Evolutionary conservation across 30 jellyfish, hydroid and myxozoan genomes (phyloP).

Genomic region (Pelagia noctiluca): DNA sequence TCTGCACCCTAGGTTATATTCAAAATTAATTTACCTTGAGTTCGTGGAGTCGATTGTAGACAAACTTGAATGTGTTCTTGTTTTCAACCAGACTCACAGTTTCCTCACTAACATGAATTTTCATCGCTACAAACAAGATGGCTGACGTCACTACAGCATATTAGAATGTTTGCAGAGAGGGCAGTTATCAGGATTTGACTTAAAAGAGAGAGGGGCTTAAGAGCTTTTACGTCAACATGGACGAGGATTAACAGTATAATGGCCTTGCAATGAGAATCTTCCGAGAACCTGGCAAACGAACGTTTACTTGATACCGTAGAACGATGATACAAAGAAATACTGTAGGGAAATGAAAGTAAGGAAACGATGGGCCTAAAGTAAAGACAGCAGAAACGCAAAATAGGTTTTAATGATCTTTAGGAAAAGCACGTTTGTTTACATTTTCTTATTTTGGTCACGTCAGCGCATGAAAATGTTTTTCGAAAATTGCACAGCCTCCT

Average conservation of each 20-base stretch:
- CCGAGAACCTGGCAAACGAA: no score
- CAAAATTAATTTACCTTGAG: slow-evolving; percentile 35
- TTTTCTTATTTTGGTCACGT: background rate
- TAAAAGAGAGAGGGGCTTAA: background rate
- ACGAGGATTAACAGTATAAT: no score
- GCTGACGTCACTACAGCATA: background rate
- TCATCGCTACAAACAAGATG: slow-evolving; percentile 68
- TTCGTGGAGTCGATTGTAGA: slow-evolving; percentile 10
- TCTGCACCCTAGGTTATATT: no score
- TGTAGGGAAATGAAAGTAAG: no score
- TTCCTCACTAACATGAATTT: slow-evolving; percentile 74
- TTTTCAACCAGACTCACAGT: slow-evolving; percentile 22
- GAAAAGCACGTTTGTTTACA: background rate
- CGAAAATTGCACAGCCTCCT: no score
- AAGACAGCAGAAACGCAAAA: no score
- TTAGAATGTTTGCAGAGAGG: background rate
- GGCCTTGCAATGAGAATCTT: no score
- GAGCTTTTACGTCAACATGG: background rate
- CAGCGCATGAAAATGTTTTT: background rate
- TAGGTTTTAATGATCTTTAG: no score
- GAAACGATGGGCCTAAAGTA: no score
- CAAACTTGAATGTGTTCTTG: slow-evolving; percentile 7
- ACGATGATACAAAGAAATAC: no score
- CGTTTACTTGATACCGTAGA: no score
- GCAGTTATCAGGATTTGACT: background rate